Conservation (phyloP, 2,797 vertebrate species). For the Onychomys leucogaster region DNA sequence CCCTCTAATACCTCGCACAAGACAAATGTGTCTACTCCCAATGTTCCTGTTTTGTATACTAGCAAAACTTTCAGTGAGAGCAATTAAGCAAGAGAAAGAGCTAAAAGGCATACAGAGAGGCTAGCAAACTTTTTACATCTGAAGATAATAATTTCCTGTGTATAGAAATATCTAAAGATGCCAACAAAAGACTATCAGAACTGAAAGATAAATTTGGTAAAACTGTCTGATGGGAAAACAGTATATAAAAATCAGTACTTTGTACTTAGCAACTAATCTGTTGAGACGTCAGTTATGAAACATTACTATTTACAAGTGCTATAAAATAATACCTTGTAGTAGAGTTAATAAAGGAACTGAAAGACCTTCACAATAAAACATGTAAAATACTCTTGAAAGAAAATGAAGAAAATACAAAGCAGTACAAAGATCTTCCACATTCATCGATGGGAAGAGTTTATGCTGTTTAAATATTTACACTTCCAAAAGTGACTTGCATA, state of each 20-base stretch:
- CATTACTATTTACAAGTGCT: neutral
- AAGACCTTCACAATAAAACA: neutral
- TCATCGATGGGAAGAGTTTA: neutral
- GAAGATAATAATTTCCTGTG: neutral
- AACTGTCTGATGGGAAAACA: neutral
- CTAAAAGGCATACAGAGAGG: neutral
- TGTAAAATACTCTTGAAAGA: neutral
- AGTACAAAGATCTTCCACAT: neutral
- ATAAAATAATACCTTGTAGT: neutral
- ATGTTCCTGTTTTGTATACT: too few relatives aligned
- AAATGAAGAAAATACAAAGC: neutral
- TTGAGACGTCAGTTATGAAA: neutral
- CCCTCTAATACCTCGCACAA: neutral
- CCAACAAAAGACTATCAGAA: neutral
- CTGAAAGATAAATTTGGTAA: too few relatives aligned
- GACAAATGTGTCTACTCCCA: neutral
- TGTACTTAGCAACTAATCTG: neutral
- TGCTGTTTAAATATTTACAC: neutral
- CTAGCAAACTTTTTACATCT: neutral
- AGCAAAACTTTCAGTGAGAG: neutral
- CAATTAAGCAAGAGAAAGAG: neutral
- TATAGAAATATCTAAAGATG: neutral
- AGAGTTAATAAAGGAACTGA: neutral
- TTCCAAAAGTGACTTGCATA: neutral
- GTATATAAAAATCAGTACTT: neutral